Conservation (phyloP, 2,797 vertebrate genomes). For the Chlorospingus flavigularis region DNA sequence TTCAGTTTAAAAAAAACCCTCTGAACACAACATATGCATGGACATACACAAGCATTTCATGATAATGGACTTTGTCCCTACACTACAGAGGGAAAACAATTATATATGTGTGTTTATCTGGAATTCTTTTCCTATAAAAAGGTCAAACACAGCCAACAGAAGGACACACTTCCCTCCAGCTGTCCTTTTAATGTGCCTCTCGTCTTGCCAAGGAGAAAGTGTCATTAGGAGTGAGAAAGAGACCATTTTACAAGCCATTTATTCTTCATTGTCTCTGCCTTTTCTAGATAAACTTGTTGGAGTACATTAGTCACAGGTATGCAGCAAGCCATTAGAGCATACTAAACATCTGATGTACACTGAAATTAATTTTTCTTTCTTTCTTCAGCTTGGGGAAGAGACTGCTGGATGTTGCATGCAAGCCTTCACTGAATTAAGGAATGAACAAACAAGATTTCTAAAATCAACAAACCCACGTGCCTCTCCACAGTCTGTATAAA, state of each 20-base stretch:
- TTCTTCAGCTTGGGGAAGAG: neutral
- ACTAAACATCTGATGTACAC: neutral
- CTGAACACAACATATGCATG: neutral
- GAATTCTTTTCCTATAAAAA: neutral
- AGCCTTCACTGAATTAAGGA: conserved; percentile 2
- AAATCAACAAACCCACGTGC: neutral
- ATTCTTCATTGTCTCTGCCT: neutral
- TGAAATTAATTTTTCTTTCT: neutral
- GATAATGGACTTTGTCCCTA: neutral
- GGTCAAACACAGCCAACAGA: neutral
- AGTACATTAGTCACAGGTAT: conserved; percentile 40
- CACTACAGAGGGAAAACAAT: neutral
- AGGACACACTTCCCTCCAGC: neutral
- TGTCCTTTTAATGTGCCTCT: neutral
- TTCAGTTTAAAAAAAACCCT: neutral
- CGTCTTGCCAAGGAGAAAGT: neutral
- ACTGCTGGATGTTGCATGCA: neutral
- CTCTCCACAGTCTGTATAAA: neutral
- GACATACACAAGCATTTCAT: neutral
- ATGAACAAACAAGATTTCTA: conserved; percentile 14
- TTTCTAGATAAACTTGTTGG: neutral
- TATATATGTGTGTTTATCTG: neutral
- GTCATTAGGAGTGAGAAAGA: neutral
- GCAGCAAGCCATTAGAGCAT: neutral
- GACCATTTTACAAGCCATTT: conserved; percentile 29